phyloP scores from a whole-genome alignment of 1,140 invertebrate genomes.

The Calycopis cecrops region DNA sequence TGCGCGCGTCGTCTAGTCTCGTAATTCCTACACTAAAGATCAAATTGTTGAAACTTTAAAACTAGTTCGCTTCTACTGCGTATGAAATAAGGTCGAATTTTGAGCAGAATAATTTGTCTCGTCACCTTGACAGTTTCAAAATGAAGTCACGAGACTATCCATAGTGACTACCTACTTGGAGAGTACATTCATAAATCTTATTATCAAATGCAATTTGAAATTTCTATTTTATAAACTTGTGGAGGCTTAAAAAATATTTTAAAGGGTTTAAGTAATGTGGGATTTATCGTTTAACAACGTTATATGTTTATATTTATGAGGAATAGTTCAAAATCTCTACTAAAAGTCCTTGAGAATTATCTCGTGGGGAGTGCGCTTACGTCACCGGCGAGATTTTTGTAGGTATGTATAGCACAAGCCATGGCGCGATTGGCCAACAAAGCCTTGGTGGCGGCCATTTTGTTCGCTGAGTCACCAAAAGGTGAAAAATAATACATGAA shows the following conservation, averaged over 20 bases:
- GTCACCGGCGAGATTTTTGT: conserved; percentile 66
- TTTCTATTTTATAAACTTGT: conserved; percentile 1
- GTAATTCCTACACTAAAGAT: conserved; percentile 38
- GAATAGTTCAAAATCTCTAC: conserved; percentile 49
- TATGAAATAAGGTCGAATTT: conserved; percentile 40
- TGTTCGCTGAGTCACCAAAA: conserved; percentile 75
- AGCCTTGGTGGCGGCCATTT: conserved; percentile 73
- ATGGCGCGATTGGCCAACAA: conserved; percentile 65
- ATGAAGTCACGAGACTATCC: conserved; percentile 54
- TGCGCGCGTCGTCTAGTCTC: conserved; percentile 71
- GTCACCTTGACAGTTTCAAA: conserved; percentile 23
- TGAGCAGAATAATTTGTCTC: conserved; percentile 14
- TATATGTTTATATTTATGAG: neutral
- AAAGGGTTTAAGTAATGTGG: neutral
- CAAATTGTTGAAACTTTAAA: conserved; percentile 31
- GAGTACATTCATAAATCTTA: conserved; percentile 69
- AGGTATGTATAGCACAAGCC: conserved; percentile 65
- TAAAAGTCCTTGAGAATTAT: conserved; percentile 75
- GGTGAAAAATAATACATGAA: conserved; percentile 73
- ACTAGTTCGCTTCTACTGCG: conserved; percentile 16
- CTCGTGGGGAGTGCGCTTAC: conserved; percentile 70
- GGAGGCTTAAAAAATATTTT: neutral
- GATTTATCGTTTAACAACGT: too few species aligned
- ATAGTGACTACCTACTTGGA: conserved; percentile 67
- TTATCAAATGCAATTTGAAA: conserved; percentile 36